phyloP scores from a whole-genome alignment of 1,140 invertebrate genomes.

The Limonius californicus region DNA sequence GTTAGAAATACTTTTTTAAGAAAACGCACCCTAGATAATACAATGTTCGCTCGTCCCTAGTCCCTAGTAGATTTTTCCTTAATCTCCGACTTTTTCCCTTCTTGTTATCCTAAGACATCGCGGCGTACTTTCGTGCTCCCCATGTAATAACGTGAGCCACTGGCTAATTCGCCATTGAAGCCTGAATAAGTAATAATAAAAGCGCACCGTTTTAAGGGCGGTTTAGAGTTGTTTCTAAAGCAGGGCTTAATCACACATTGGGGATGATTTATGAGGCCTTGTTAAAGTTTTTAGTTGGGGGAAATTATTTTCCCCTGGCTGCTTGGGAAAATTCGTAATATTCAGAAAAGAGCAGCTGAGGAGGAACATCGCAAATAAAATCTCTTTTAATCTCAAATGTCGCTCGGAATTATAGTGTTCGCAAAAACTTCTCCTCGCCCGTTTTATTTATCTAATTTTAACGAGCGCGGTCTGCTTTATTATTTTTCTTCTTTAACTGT shows the following conservation, averaged over 20 bases:
- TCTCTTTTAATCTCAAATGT: no score
- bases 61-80: not conserved
- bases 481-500: no score
- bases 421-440: not conserved
- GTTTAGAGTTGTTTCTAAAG: not conserved
- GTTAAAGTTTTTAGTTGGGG: not conserved
- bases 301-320: not conserved
- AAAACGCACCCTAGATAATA: no score
- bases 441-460: not conserved
- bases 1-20: no score
- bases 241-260: not conserved
- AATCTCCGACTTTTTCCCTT: not conserved
- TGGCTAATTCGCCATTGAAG: not conserved
- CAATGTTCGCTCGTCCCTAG: no score
- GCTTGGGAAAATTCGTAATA: no score
- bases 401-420: no score
- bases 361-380: no score
- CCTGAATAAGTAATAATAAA: not conserved
- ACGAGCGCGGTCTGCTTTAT: no score
- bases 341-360: no score
- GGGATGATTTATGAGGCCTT: not conserved
- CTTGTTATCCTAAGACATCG: not conserved
- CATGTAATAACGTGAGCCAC: not conserved
- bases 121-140: not conserved
- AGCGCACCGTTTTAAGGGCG: not conserved